phyloP scores from a whole-genome alignment of 2,797 vertebrate genomes.

The Danio choprae region DNA sequence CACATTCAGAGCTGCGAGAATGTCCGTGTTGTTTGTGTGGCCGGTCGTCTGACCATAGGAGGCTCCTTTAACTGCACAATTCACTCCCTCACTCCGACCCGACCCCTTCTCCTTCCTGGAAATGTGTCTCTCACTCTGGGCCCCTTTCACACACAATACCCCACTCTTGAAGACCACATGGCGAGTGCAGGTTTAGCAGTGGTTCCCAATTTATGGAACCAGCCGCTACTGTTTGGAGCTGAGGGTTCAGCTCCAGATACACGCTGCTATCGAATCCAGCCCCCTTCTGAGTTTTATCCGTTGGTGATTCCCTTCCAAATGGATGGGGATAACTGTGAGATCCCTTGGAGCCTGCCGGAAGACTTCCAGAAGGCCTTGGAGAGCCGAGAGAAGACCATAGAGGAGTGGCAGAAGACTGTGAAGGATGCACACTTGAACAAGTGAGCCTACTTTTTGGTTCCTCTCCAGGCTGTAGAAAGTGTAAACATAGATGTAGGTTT shows the following conservation, averaged over 20 bases:
- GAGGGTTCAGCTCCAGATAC: constrained; percentile 74
- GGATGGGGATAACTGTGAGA: constrained; percentile 93
- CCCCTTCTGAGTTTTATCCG: constrained; percentile 82
- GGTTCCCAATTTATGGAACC: constrained; percentile 91
- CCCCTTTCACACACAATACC: constrained; percentile 94
- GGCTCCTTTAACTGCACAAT: constrained; percentile 83
- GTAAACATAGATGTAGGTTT: background rate
- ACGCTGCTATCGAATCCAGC: constrained; percentile 81
- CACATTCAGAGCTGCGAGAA: constrained; percentile 91
- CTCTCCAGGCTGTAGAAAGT: background rate
- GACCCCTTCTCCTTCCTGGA: constrained; percentile 89
- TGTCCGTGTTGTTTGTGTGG: constrained; percentile 84
- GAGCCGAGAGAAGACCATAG: constrained; percentile 83
- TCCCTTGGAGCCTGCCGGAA: constrained; percentile 87
- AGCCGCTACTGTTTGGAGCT: constrained; percentile 83
- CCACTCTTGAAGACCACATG: constrained; percentile 97
- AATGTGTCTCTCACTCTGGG: constrained; percentile 87
- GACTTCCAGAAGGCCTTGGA: constrained; percentile 82
- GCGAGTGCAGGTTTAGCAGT: constrained; percentile 92
- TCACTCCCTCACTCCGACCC: constrained; percentile 86
- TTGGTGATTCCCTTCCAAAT: constrained; percentile 92
- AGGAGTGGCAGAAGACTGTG: constrained; percentile 90
- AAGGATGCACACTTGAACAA: constrained; percentile 87
- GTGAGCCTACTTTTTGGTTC: constrained; percentile 75
- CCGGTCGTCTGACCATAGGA: constrained; percentile 82